Conservation (phyloP, 2,888 invertebrate genomes). For the Ctena decussata region DNA sequence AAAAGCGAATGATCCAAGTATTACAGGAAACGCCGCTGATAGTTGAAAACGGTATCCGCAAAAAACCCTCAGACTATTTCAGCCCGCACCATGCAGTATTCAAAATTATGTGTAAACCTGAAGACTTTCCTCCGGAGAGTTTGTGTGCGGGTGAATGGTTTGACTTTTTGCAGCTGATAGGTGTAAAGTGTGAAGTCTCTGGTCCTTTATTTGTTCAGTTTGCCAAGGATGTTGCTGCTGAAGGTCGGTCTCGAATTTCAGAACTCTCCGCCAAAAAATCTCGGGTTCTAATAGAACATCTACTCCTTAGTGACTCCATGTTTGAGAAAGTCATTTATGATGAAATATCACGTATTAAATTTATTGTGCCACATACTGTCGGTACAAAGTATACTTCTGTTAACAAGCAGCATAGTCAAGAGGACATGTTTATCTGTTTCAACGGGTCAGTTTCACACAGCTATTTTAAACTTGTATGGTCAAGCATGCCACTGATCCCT, state of each 20-base stretch:
- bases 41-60: neutral
- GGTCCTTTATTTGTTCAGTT: conserved; percentile 31
- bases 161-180: conserved; percentile 30
- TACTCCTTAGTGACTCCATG: neutral
- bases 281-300: neutral
- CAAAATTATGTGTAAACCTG: conserved; percentile 1
- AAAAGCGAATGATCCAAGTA: neutral
- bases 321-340: conserved; percentile 13
- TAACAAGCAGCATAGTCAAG: conserved; percentile 20
- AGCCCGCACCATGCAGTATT: conserved; percentile 23
- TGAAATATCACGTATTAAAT: conserved; percentile 35
- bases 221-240: conserved; percentile 29
- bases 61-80: conserved; percentile 11
- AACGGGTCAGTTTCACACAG: conserved; percentile 7
- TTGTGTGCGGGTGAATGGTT: conserved; percentile 33
- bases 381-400: neutral
- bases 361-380: conserved; percentile 46
- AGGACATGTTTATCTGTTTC: conserved; percentile 45
- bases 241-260: conserved; percentile 9
- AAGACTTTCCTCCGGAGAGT: conserved; percentile 35
- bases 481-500: conserved; percentile 39
- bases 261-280: conserved; percentile 30
- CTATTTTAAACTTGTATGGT: conserved; percentile 38
- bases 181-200: conserved; percentile 30
- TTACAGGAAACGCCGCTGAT: neutral